A percentile compares a stretch with the other conserved stretches of the same genome.
Evolutionary conservation across 2,888 invertebrate genomes (phyloP).

Genomic region (Coleophora deauratella): DNA sequence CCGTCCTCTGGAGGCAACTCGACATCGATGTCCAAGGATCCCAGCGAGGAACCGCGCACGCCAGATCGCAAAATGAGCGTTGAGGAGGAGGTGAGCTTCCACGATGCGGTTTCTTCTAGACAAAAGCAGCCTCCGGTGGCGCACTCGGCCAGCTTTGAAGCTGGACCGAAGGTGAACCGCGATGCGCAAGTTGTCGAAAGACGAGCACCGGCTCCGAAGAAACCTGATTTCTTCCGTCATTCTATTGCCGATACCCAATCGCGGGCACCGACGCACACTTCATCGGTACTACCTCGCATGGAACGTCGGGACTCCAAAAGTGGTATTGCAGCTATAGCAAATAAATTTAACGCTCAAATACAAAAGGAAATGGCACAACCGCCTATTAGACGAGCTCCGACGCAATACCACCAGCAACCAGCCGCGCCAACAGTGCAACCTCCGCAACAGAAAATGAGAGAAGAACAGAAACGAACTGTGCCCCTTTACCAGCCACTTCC

Average conservation of each 20-base stretch:
- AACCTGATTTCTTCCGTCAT: conserved; percentile 54
- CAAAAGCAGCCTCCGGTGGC: conserved; percentile 36
- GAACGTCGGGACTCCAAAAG: conserved; percentile 46
- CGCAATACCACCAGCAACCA: conserved; percentile 9
- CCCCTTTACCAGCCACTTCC: conserved; percentile 53
- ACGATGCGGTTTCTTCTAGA: conserved; percentile 37
- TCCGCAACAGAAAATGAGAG: not conserved
- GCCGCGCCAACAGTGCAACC: conserved; percentile 1
- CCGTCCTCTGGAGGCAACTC: conserved; percentile 39
- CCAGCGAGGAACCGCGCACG: conserved; percentile 36
- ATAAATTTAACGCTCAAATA: conserved; percentile 49
- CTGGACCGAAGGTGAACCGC: conserved; percentile 30
- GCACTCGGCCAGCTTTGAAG: conserved; percentile 40
- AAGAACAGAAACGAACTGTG: not conserved
- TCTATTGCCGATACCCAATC: conserved; percentile 44
- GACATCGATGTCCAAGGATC: conserved; percentile 36
- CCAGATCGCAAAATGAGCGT: conserved; percentile 46
- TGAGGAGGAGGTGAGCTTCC: conserved; percentile 38
- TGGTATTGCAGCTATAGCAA: conserved; percentile 57
- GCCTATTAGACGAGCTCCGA: conserved; percentile 14
- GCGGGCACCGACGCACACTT: conserved; percentile 10
- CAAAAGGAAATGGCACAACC: conserved; percentile 33
- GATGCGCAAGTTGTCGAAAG: conserved; percentile 41
- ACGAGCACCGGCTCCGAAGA: conserved; percentile 34
- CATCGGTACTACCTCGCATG: conserved; percentile 16